Conservation (phyloP, 2,888 invertebrate genomes). For the Synanthedon vespiformis region DNA sequence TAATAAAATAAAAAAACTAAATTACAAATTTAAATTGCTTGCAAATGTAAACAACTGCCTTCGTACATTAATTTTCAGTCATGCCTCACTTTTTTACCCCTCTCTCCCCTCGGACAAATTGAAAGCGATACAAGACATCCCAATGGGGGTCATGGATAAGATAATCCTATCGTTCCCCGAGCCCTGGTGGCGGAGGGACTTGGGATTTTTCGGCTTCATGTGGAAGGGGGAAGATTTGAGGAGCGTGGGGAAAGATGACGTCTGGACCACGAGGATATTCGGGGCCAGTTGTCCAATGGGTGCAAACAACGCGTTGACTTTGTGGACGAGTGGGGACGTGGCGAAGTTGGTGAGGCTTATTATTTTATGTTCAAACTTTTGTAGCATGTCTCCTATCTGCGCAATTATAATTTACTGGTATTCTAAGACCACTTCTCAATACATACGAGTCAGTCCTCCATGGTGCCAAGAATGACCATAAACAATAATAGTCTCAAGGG, state of each 20-base stretch:
- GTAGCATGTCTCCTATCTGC: no score
- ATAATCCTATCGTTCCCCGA: constrained; percentile 73
- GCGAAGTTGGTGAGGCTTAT: constrained; percentile 13
- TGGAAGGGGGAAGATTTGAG: constrained; percentile 36
- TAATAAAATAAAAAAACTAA: no score
- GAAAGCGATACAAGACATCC: constrained; percentile 66
- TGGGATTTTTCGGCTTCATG: constrained; percentile 28
- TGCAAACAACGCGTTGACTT: constrained; percentile 14
- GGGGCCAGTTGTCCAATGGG: constrained; percentile 19
- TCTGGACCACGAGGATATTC: constrained; percentile 21
- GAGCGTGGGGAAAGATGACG: constrained; percentile 9
- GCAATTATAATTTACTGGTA: no score
- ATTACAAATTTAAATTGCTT: no score
- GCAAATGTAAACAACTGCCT: no score
- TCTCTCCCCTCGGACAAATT: constrained; percentile 64
- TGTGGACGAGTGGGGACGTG: constrained; percentile 26
- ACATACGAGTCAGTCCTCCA: no score
- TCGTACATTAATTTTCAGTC: constrained; percentile 23
- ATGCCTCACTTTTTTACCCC: constrained; percentile 66
- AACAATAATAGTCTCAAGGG: no score
- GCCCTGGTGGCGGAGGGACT: constrained; percentile 73
- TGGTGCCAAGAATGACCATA: no score
- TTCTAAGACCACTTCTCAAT: no score
- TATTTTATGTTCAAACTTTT: no score
- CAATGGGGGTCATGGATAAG: constrained; percentile 77